Evolutionary conservation across 2,888 invertebrate genomes (phyloP).

Genomic region (Incurvaria masculella): DNA sequence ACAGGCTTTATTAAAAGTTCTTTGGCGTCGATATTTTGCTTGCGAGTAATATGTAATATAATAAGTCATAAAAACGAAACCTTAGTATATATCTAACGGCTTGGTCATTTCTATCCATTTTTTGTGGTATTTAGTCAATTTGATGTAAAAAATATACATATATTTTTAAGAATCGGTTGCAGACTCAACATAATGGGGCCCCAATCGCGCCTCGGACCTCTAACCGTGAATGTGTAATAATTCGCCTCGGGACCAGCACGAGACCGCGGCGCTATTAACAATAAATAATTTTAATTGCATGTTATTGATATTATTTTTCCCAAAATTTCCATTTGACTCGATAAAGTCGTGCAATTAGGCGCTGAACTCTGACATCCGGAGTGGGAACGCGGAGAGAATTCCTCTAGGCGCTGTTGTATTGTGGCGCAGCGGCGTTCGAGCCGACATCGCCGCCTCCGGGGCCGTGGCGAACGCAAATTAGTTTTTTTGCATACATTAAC

Average conservation of each 20-base stretch:
- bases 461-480: not conserved
- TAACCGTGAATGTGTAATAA: conserved; percentile 51
- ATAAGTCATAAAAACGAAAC: too few relatives aligned
- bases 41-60: too few relatives aligned
- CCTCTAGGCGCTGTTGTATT: conserved; percentile 22
- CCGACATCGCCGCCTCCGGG: not conserved
- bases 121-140: too few relatives aligned
- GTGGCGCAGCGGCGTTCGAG: not conserved
- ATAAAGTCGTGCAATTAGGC: conserved; percentile 48
- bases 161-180: too few relatives aligned
- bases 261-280: conserved; percentile 21
- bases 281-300: conserved; percentile 56
- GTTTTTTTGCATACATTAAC: not conserved
- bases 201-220: conserved; percentile 44
- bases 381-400: conserved; percentile 49
- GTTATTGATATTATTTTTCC: conserved; percentile 52
- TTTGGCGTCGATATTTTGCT: too few relatives aligned
- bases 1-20: too few relatives aligned
- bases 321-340: conserved; percentile 44
- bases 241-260: conserved; percentile 39
- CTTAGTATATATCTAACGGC: too few relatives aligned
- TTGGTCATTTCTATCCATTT: too few relatives aligned
- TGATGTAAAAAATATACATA: too few relatives aligned
- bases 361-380: conserved; percentile 48
- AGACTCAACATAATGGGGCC: too few relatives aligned